Evolutionary conservation across 2,113 vertebrate genomes (phyloP).

Genomic region (Physeter macrocephalus): DNA sequence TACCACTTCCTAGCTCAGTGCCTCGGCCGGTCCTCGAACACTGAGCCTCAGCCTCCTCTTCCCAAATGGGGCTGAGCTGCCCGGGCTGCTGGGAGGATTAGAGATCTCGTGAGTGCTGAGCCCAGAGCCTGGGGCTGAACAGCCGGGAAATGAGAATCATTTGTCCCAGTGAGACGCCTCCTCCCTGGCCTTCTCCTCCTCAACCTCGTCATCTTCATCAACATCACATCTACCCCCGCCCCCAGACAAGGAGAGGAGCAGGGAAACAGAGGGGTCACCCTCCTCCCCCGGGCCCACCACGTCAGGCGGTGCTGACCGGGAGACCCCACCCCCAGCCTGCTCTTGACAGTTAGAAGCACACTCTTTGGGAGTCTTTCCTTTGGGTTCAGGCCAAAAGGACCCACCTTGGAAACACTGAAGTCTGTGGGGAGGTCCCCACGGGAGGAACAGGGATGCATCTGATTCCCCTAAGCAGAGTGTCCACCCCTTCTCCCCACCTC

Average conservation of each 20-base stretch:
- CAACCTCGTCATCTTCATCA: too few relatives aligned
- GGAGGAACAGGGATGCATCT: too few relatives aligned
- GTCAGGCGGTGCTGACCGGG: not conserved
- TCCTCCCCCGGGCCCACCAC: rapidly evolving
- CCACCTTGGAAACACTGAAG: not conserved
- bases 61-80: too few relatives aligned
- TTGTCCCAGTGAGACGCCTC: too few relatives aligned
- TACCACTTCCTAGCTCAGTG: not conserved
- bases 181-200: too few relatives aligned
- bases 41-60: not conserved
- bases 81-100: not conserved
- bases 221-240: too few relatives aligned
- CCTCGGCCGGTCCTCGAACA: not conserved
- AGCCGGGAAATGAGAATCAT: too few relatives aligned
- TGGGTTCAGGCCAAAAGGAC: not conserved
- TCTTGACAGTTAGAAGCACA: too few relatives aligned
- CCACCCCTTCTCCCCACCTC: too few relatives aligned
- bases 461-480: not conserved
- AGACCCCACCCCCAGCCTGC: not conserved
- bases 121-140: too few relatives aligned
- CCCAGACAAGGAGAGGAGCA: not conserved
- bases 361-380: not conserved
- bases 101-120: rapidly evolving
- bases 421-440: not conserved
- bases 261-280: too few relatives aligned